Evolutionary conservation across 64 coral and sea anemone species (phyloP).

Genomic region (Anthopleura sola): DNA sequence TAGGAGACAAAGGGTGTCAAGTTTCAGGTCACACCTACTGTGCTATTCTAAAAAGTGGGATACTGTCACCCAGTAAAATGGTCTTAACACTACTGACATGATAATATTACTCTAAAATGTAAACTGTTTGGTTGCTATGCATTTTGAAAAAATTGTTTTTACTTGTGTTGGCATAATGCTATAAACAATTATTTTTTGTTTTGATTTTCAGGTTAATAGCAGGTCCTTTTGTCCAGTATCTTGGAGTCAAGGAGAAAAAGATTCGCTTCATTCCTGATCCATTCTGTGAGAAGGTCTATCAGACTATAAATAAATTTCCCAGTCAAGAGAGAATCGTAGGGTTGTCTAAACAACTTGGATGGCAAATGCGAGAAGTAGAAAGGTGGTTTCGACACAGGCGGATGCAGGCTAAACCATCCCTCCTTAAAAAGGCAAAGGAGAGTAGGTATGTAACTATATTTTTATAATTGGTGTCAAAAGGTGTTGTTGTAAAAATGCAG

Average conservation of each 20-base stretch:
- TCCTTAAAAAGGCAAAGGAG: slow-evolving; percentile 66
- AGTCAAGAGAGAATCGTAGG: slow-evolving; percentile 44
- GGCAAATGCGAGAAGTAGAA: slow-evolving; percentile 64
- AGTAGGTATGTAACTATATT: slow-evolving; percentile 47
- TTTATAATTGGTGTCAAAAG: too few relatives aligned
- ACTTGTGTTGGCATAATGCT: too few relatives aligned
- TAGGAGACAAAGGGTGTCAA: too few relatives aligned
- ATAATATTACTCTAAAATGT: too few relatives aligned
- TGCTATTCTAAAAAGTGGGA: too few relatives aligned
- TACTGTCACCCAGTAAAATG: too few relatives aligned
- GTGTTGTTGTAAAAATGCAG: too few relatives aligned
- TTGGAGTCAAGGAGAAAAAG: slow-evolving; percentile 75
- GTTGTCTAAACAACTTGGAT: slow-evolving; percentile 79
- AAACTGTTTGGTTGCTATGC: too few relatives aligned
- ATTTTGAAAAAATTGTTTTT: too few relatives aligned
- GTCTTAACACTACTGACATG: too few relatives aligned
- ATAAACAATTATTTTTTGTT: not conserved
- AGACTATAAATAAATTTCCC: slow-evolving; percentile 51
- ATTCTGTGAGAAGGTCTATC: slow-evolving; percentile 83
- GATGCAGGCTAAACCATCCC: slow-evolving; percentile 59
- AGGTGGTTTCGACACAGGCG: slow-evolving; percentile 77
- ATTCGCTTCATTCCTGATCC: slow-evolving; percentile 45
- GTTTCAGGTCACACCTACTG: too few relatives aligned
- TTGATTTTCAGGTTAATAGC: slow-evolving; percentile 67
- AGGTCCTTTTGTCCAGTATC: slow-evolving; percentile 47